Base-by-base conservation (phyloP, 1,140 invertebrate genomes). In the Macrobrachium nipponense region DNA sequence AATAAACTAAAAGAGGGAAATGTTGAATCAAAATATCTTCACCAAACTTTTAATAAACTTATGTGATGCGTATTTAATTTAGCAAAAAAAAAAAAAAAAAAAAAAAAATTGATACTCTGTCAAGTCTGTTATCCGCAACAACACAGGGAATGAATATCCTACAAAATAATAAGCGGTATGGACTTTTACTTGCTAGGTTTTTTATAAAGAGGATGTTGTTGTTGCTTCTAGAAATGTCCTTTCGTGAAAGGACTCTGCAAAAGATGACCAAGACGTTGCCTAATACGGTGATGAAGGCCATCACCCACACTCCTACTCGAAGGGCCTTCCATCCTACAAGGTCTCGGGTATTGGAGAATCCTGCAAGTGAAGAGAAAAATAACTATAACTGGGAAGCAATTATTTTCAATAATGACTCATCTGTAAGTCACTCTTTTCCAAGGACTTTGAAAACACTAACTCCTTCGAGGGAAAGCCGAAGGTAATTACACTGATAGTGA, bases 181-280 rank as follows among this genome's bases (percentile, higher is more conserved):
- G 20, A 89, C 80, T 51, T 51, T 90, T 90, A 94, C 94, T 92
- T 72, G 95, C 95, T 61, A 96, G 91, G 91, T 96, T 96, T 70
- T 93, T 93, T 82, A 96, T 94, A 58, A 96, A 92, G 87, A 93
- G 90, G 6, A 92, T 92, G 79, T 91, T 90, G 20, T 92, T 91
- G 72, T 90, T 89, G 84, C 92, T 51, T 51, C 51, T 51, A 8
- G 51, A 51, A 51, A 51, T 92, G 75, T 91, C 90, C 27, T 88
- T 87, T 36, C 76, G 64, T 44, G 88, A 83, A 58, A 89, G 72
- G 64, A 86, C 90, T 77, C 95, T 92, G 79, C 94, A 94, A 91
- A 93, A 94, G 18, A 96, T 90, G 1, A 96, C 95, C 20, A 95
- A 89, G 2, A 92, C 89, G 89, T 96, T 96, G 18, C 95, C 94